Evolutionary conservation across 2,113 vertebrate species (phyloP).

Genomic region (Argyrosomus japonicus): DNA sequence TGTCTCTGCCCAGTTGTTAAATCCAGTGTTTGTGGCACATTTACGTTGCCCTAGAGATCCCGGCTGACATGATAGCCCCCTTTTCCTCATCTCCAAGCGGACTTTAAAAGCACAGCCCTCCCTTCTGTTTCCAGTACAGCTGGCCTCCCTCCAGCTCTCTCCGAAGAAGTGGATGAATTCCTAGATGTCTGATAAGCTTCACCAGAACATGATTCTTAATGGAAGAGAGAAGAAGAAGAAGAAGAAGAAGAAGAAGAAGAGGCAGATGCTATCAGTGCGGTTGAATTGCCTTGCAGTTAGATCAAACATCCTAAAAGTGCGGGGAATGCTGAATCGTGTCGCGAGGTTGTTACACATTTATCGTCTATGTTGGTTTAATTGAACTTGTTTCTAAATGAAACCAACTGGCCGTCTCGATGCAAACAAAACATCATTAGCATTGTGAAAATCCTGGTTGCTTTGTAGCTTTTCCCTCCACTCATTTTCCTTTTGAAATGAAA

Average conservation of each 20-base stretch:
- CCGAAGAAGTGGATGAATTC: constrained; percentile 78
- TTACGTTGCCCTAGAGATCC: constrained; percentile 70
- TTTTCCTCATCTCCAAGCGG: constrained; percentile 57
- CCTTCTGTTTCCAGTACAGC: constrained; percentile 64
- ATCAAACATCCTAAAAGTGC: constrained; percentile 73
- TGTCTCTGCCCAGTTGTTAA: constrained; percentile 74
- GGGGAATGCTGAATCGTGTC: constrained; percentile 60
- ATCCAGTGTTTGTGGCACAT: constrained; percentile 73
- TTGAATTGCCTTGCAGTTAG: constrained; percentile 68
- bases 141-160: constrained; percentile 70
- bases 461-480: constrained; percentile 1
- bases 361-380: constrained; percentile 72
- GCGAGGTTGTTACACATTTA: constrained; percentile 59
- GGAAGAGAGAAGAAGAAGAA: constrained; percentile 70
- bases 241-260: constrained; percentile 75
- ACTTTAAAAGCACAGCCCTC: constrained; percentile 62
- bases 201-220: constrained; percentile 78
- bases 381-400: constrained; percentile 72
- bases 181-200: constrained; percentile 80
- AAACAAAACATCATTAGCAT: constrained; percentile 71
- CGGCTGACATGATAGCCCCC: constrained; percentile 62
- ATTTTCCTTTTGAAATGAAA: constrained; percentile 60
- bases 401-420: constrained; percentile 62
- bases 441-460: constrained; percentile 53
- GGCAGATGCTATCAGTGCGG: constrained; percentile 78